Evolutionary conservation across 2,888 invertebrate genomes (phyloP).

Genomic region (Aleiodes alternator): DNA sequence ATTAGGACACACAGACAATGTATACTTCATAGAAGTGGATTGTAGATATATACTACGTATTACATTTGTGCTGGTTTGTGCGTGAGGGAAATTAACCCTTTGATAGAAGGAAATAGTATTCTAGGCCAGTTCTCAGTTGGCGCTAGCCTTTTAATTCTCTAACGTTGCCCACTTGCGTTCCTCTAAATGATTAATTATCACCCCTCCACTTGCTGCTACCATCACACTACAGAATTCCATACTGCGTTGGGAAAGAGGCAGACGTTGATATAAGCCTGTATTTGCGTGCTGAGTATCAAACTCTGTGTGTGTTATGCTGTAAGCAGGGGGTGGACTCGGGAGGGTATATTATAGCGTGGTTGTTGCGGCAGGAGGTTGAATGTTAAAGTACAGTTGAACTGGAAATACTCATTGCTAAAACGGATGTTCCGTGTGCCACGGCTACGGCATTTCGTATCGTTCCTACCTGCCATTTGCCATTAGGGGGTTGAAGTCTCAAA

Average conservation of each 20-base stretch:
- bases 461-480: constrained; percentile 55
- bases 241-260: constrained; percentile 14
- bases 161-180: constrained; percentile 48
- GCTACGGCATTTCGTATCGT: constrained; percentile 58
- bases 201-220: constrained; percentile 54
- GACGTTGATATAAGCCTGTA: constrained; percentile 39
- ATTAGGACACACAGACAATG: not conserved
- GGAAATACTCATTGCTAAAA: constrained; percentile 69
- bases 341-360: constrained; percentile 42
- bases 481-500: constrained; percentile 35
- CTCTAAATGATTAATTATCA: constrained; percentile 73
- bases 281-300: constrained; percentile 36
- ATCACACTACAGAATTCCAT: constrained; percentile 45
- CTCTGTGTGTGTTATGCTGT: constrained; percentile 21
- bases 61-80: constrained; percentile 20
- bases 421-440: constrained; percentile 72
- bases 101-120: constrained; percentile 58
- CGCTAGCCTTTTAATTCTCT: constrained; percentile 62
- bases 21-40: constrained; percentile 9
- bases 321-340: not conserved
- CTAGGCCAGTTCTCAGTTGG: constrained; percentile 62
- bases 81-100: constrained; percentile 29
- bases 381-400: constrained; percentile 43
- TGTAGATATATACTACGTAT: constrained; percentile 27
- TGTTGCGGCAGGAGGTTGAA: constrained; percentile 56